Evolutionary conservation across 2,888 invertebrate genomes (phyloP).

Genomic region (Ceriagrion tenellum): DNA sequence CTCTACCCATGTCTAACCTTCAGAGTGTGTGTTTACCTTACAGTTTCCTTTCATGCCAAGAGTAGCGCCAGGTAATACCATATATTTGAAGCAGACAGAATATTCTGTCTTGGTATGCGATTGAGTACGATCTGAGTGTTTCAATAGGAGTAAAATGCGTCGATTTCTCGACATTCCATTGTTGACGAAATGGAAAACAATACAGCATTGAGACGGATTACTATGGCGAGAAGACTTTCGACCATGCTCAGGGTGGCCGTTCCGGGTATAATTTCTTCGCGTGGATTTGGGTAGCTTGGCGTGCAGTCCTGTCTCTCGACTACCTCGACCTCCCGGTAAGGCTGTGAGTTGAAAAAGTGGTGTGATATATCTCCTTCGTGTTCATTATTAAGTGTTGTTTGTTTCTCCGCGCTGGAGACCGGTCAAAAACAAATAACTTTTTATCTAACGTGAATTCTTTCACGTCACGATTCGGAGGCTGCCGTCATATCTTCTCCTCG

Average conservation of each 20-base stretch:
- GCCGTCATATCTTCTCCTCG: constrained; percentile 52
- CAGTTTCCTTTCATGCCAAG: no score
- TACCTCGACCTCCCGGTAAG: constrained; percentile 12
- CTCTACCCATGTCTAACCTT: no score
- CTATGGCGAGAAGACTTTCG: neutral
- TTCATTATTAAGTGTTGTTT: constrained; percentile 58
- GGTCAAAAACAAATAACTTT: constrained; percentile 54
- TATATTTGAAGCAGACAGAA: no score
- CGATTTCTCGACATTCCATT: neutral
- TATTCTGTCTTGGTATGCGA: no score
- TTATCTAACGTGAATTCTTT: constrained; percentile 55
- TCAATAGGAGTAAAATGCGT: neutral
- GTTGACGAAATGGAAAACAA: neutral
- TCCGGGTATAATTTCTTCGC: neutral
- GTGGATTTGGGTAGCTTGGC: neutral
- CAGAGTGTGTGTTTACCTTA: no score
- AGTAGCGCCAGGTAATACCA: no score
- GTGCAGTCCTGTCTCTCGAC: neutral
- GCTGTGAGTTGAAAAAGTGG: constrained; percentile 23
- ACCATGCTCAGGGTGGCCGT: no score
- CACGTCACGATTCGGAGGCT: constrained; percentile 51
- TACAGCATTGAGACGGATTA: neutral
- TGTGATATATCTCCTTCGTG: constrained; percentile 51
- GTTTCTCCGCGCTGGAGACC: constrained; percentile 57
- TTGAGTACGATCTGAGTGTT: neutral